phyloP scores from a whole-genome alignment of 2,888 invertebrate genomes.

The Timandra comae region DNA sequence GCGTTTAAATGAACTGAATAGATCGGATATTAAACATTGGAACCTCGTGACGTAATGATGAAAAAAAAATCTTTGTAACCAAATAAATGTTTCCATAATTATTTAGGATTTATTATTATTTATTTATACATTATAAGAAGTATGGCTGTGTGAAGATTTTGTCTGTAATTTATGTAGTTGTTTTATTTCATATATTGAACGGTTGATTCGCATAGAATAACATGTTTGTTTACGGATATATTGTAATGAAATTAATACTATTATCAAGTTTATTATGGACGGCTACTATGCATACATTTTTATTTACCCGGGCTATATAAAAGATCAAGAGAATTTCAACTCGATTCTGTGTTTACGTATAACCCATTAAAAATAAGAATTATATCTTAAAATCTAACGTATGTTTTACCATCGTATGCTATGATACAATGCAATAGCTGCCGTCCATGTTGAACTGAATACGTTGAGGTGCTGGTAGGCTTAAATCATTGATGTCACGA shows the following conservation, averaged over 20 bases:
- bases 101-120: constrained; percentile 51
- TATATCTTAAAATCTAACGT: no score
- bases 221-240: constrained; percentile 8
- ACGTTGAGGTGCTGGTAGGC: constrained; percentile 62
- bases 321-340: no score
- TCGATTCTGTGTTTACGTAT: no score
- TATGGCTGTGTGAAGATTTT: constrained; percentile 72
- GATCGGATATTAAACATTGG: constrained; percentile 30
- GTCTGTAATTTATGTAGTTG: constrained; percentile 61
- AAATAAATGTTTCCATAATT: constrained; percentile 61
- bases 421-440: no score
- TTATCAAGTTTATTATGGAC: no score
- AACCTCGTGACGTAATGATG: constrained; percentile 42
- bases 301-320: no score
- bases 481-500: constrained; percentile 32
- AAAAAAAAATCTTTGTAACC: constrained; percentile 55
- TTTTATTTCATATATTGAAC: constrained; percentile 34
- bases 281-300: no score
- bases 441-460: no score
- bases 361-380: no score
- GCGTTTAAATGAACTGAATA: no score
- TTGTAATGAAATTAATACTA: constrained; percentile 14
- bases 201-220: constrained; percentile 13
- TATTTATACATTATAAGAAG: constrained; percentile 61
- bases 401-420: no score